Evolutionary conservation across 2,888 invertebrate species (phyloP).

Genomic region (Diaperis boleti): DNA sequence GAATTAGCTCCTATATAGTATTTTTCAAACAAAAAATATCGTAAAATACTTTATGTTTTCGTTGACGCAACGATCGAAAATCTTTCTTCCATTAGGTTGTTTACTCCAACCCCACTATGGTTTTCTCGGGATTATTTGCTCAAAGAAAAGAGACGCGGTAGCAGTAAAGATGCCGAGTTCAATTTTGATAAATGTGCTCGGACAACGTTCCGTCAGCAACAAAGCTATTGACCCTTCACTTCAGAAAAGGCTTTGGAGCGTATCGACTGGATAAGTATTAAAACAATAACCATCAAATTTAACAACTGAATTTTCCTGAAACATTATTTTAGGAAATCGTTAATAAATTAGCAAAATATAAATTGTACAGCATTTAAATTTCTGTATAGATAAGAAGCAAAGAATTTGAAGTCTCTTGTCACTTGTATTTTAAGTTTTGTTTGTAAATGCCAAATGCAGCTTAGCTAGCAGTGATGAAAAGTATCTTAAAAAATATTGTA

Average conservation of each 20-base stretch:
- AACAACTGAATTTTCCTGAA: too few relatives aligned
- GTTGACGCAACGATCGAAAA: constrained; percentile 7
- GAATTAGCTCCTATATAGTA: too few relatives aligned
- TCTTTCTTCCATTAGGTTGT: constrained; percentile 28
- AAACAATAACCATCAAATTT: constrained; percentile 21
- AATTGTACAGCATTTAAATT: too few relatives aligned
- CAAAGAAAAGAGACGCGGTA: constrained; percentile 26
- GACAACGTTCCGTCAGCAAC: constrained; percentile 25
- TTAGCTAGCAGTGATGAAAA: too few relatives aligned
- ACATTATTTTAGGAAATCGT: too few relatives aligned
- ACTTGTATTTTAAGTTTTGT: too few relatives aligned
- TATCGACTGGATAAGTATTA: constrained; percentile 1
- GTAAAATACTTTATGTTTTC: constrained; percentile 26
- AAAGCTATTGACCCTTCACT: constrained; percentile 37
- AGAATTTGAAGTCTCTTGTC: too few relatives aligned
- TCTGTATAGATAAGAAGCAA: too few relatives aligned
- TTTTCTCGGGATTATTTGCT: constrained; percentile 31
- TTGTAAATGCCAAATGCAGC: too few relatives aligned
- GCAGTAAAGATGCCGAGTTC: constrained; percentile 38
- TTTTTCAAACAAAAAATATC: constrained; percentile 22
- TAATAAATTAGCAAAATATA: too few relatives aligned
- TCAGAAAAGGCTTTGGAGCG: background rate
- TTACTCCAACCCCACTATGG: constrained; percentile 21
- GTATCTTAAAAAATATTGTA: too few relatives aligned
- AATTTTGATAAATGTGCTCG: constrained; percentile 38